Percentiles rank a stretch among this genome's conserved stretches.
Evolutionary conservation across 30 jellyfish, hydroid and myxozoan species (phyloP).

Genomic region (Haliclystus octoradiatus): DNA sequence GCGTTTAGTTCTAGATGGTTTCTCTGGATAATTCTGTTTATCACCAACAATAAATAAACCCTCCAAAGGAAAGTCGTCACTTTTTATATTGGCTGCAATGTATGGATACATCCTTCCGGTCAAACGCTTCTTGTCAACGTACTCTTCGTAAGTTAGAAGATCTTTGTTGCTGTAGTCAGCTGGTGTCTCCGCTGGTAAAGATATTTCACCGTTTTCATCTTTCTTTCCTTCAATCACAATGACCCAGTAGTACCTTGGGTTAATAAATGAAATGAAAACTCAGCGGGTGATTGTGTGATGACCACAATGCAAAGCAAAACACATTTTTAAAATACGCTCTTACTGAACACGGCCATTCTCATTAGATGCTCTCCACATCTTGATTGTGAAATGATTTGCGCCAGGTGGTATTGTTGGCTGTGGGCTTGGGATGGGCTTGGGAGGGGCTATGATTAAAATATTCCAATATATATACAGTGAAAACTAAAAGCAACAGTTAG

Average conservation of each 20-base stretch:
- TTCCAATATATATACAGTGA: not conserved
- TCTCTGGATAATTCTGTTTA: not conserved
- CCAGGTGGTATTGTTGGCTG: constrained; percentile 15
- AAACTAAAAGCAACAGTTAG: not conserved
- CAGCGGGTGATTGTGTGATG: not conserved
- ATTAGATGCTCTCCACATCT: constrained; percentile 8
- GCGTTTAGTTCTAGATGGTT: not conserved
- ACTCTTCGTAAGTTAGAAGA: not conserved
- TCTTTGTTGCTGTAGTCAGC: not conserved
- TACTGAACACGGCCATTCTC: constrained; percentile 4
- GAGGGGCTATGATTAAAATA: constrained; percentile 1
- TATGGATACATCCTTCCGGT: constrained; percentile 1
- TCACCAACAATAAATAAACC: constrained; percentile 9
- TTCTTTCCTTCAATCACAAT: not conserved
- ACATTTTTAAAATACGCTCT: too few species aligned
- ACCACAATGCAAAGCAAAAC: not conserved
- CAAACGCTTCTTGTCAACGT: not conserved
- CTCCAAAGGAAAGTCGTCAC: constrained; percentile 4
- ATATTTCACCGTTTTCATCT: not conserved
- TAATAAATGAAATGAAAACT: not conserved
- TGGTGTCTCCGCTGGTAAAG: not conserved
- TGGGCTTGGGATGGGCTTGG: constrained; percentile 4
- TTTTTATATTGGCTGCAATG: constrained; percentile 4
- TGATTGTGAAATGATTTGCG: not conserved
- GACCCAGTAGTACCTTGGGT: not conserved